Conservation (phyloP, 2,113 vertebrate species). For the Lonchura striata region DNA sequence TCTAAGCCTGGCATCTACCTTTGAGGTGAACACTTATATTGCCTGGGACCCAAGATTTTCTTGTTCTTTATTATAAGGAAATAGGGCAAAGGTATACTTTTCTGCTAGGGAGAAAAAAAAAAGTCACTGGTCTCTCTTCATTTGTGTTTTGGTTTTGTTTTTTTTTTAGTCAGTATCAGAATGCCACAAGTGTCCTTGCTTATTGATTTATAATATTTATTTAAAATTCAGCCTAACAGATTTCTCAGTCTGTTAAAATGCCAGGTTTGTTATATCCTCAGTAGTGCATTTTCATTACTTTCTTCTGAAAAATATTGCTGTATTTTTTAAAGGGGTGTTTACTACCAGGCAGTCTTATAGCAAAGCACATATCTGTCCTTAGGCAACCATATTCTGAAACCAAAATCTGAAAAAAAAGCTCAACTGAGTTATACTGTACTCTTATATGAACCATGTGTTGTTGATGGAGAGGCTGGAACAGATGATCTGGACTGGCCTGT, state of each 20-base stretch:
- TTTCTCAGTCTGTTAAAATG: not conserved
- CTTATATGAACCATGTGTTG: conserved; percentile 43
- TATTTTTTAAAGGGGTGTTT: conserved; percentile 31
- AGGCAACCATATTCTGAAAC: conserved; percentile 51
- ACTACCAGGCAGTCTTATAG: not conserved
- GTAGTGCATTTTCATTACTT: conserved; percentile 23
- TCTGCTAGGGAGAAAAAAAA: not conserved
- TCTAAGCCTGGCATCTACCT: not conserved
- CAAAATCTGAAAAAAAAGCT: not conserved
- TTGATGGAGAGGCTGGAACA: not conserved
- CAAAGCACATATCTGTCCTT: conserved; percentile 41
- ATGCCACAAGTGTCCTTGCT: not conserved
- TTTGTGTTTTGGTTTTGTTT: not conserved
- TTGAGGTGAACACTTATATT: not conserved
- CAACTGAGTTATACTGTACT: not conserved
- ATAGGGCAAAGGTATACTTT: not conserved
- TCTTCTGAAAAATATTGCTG: conserved; percentile 20
- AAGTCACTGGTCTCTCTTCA: not conserved
- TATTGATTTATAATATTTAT: not conserved
- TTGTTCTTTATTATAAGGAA: not conserved
- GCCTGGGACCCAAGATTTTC: not conserved
- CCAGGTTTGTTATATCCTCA: not conserved
- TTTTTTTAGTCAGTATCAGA: not conserved
- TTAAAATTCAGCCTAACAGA: not conserved
- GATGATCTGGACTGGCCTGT: not conserved